phyloP scores from a whole-genome alignment of 2,888 invertebrate species.

The Calliphora vomitoria region DNA sequence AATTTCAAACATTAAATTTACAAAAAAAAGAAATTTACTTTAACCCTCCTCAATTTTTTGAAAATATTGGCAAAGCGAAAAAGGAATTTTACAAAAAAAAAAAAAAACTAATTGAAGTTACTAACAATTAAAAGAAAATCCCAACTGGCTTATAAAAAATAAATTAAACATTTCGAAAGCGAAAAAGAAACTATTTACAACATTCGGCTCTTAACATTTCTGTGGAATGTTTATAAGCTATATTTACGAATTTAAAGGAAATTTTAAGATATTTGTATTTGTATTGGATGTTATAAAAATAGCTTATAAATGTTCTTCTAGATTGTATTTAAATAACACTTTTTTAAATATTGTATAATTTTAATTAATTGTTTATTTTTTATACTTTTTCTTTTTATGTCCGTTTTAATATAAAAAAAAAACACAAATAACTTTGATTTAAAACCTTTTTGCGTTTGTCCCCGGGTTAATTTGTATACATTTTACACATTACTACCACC shows the following conservation, averaged over 20 bases:
- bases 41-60: background rate
- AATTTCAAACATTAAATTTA: background rate
- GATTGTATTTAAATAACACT: constrained; percentile 8
- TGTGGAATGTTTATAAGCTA: constrained; percentile 24
- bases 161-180: constrained; percentile 34
- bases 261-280: background rate
- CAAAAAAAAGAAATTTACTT: constrained; percentile 21
- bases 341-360: constrained; percentile 26
- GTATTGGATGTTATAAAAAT: background rate
- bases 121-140: background rate
- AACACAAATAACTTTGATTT: constrained; percentile 52
- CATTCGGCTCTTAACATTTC: constrained; percentile 20
- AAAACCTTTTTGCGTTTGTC: constrained; percentile 61
- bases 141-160: constrained; percentile 18
- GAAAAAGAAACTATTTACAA: background rate
- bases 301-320: constrained; percentile 2
- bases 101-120: background rate
- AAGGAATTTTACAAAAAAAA: constrained; percentile 36
- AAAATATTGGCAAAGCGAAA: constrained; percentile 59
- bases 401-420: constrained; percentile 50
- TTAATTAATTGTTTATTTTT: constrained; percentile 64
- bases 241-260: background rate
- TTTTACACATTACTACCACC: constrained; percentile 57
- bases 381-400: constrained; percentile 72
- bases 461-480: constrained; percentile 57